Percentiles rank a stretch among this genome's conserved stretches.
Evolutionary conservation across 1,140 invertebrate genomes (phyloP).

Genomic region (Drosophila funebris): DNA sequence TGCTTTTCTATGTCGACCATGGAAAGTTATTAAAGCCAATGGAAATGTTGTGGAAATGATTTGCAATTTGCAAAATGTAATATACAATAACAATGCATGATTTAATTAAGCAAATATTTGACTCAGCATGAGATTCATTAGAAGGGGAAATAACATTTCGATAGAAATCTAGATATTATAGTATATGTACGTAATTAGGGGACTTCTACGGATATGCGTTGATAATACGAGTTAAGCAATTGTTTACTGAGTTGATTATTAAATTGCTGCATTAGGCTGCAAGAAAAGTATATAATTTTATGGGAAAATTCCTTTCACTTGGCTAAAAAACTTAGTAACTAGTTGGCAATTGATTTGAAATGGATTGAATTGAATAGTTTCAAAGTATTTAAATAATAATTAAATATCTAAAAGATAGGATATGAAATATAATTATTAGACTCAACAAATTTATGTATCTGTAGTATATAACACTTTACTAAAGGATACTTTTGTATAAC

Average conservation of each 20-base stretch:
- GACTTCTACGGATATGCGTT: not conserved
- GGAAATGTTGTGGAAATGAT: conserved; percentile 57
- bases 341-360: too few species aligned
- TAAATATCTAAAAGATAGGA: too few species aligned
- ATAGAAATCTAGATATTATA: conserved; percentile 4
- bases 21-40: conserved; percentile 66
- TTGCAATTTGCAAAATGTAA: conserved; percentile 45
- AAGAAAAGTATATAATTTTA: too few species aligned
- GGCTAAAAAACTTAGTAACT: too few species aligned
- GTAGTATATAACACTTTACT: not conserved
- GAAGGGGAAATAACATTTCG: conserved; percentile 14
- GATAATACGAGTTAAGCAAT: not conserved
- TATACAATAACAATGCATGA: conserved; percentile 9
- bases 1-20: conserved; percentile 14
- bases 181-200: not conserved
- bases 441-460: too few species aligned
- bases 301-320: too few species aligned
- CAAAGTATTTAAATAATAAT: too few species aligned
- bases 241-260: not conserved
- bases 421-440: too few species aligned
- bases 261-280: too few species aligned
- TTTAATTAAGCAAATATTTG: conserved; percentile 35
- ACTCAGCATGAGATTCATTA: conserved; percentile 5
- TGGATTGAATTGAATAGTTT: too few species aligned
- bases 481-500: not conserved